These are phyloP conservation scores for Blera fallax DNA, from an alignment of 2,888 invertebrate species.

Conservation along the genomic window DNA sequence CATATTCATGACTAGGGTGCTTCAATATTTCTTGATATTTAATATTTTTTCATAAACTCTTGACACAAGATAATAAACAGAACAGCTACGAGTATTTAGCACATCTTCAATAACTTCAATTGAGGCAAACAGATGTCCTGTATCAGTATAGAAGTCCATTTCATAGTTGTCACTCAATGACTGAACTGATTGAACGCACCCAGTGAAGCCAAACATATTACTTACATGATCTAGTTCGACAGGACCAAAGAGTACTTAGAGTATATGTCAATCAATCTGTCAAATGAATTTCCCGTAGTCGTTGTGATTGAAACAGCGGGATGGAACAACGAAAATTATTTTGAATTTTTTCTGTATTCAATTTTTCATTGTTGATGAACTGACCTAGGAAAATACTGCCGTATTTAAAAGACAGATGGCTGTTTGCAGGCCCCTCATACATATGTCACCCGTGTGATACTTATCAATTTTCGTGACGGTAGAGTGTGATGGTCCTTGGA, in stretches of 20 bases:
- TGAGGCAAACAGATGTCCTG: background rate
- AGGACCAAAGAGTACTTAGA: background rate
- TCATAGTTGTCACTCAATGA: conserved; percentile 11
- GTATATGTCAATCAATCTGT: conserved; percentile 44
- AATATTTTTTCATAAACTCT: too few species aligned
- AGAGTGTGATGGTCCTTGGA: too few species aligned
- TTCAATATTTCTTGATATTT: too few species aligned
- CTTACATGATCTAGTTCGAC: conserved; percentile 7
- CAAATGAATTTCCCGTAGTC: background rate
- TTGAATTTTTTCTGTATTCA: background rate
- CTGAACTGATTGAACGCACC: background rate
- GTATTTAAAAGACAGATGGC: too few species aligned
- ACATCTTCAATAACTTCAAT: background rate
- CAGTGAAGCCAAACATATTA: conserved; percentile 23
- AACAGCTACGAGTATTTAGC: background rate
- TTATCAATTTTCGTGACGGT: too few species aligned
- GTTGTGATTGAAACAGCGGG: background rate
- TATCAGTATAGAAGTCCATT: background rate
- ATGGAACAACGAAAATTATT: background rate
- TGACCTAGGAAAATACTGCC: background rate
- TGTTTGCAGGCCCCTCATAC: too few species aligned
- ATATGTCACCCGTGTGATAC: too few species aligned
- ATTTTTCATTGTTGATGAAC: background rate
- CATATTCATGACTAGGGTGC: too few species aligned
- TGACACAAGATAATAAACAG: too few species aligned